Base-by-base conservation (phyloP, 2,888 invertebrate genomes). In the Erannis defoliaria region DNA sequence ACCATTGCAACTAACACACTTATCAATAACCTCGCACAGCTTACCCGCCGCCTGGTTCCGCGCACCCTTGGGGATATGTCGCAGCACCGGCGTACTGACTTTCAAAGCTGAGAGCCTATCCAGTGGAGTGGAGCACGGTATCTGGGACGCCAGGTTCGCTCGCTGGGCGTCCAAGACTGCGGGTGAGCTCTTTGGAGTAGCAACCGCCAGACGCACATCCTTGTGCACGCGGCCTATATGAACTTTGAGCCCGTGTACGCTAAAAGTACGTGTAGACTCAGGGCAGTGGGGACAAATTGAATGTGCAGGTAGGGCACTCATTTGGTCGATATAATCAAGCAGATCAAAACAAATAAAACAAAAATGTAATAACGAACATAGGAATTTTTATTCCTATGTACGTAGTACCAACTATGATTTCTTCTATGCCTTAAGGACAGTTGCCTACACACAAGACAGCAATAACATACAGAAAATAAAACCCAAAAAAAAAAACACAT, bases 1-100 rank as follows among this genome's bases (percentile, higher is more conserved):
- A 14, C 45, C 26, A 14, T 38, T 38, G 10, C 37, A 16, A 5
- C 6, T 8, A 14, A 50, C 50, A 10, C 38, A 26, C 26, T 12
- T 38, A 26, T 50, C 50, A 16, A 50, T 50, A 37, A 50, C 21
- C 0, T 50, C 50, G 10, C 26, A 37, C 14, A 50, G 10, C 26
- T 38, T 50, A 5, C 38, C 50, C 1, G 23, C 38, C 38, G 26
- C 38, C 38, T 16, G 45, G 14, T 45, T 26, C 8, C 16, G 26
- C 14, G 45, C 45, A 1, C 45, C 16, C 14, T 45, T 38, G 5
- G 37, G 37, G 14, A 50, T 16, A 21, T 50, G 50, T 12, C 26
- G 38, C 1, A 50, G 38, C 8, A 50, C 50, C 8, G 35, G 35
- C 8, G 23, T 49, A 37, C 21, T 14, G 37, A 0, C n/a, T 21